Evolutionary conservation across 2,797 vertebrate genomes (phyloP).

Genomic region (Calcarius lapponicus): DNA sequence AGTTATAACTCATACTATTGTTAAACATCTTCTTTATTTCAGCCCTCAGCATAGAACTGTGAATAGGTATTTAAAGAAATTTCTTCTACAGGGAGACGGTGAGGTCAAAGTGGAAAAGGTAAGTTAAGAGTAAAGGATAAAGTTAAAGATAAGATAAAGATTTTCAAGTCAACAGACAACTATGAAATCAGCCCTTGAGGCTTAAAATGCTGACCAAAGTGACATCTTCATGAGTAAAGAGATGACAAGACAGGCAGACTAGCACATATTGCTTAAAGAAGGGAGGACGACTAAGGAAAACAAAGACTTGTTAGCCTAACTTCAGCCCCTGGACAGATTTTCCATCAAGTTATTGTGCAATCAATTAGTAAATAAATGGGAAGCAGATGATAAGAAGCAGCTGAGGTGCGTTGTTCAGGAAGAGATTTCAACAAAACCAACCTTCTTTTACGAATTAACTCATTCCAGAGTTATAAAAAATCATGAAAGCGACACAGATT

Average conservation of each 20-base stretch:
- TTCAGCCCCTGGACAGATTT: not conserved
- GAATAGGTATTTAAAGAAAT: not conserved
- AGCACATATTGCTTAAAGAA: not conserved
- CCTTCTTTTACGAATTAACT: not conserved
- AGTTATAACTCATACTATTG: not conserved
- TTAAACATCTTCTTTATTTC: not conserved
- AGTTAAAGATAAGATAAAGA: conserved; percentile 1
- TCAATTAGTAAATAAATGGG: not conserved
- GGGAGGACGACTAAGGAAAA: not conserved
- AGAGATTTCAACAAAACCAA: not conserved
- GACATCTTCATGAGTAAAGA: not conserved
- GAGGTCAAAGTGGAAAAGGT: not conserved
- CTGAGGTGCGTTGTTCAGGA: not conserved
- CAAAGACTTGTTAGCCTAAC: not conserved
- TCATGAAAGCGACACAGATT: accelerated
- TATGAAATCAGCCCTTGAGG: not conserved
- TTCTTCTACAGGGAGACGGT: not conserved
- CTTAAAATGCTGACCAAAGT: not conserved
- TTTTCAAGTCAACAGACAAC: not conserved
- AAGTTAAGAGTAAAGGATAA: not conserved
- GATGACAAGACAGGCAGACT: not conserved
- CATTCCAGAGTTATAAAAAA: not conserved
- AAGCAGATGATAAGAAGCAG: not conserved
- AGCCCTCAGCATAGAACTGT: not conserved
- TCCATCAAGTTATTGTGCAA: not conserved